A percentile compares a stretch with the other conserved stretches of the same genome.
Evolutionary conservation across 2,888 invertebrate species (phyloP).

Genomic region (Drosophila kambysellisi): DNA sequence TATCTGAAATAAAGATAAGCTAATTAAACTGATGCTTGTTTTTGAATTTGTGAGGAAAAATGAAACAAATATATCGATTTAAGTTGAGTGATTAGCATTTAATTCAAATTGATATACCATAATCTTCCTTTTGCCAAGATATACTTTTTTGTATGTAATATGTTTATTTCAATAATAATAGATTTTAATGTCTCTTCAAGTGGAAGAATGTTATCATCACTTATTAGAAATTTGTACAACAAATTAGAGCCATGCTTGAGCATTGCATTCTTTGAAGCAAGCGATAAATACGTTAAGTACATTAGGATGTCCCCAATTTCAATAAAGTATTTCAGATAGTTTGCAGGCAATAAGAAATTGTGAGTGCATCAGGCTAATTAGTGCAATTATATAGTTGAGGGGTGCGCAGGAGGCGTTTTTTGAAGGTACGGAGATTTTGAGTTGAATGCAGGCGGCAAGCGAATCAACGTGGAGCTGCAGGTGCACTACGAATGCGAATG

Average conservation of each 20-base stretch:
- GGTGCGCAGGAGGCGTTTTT: slow-evolving; percentile 4
- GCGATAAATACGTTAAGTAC: slow-evolving; percentile 31
- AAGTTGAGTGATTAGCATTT: background rate
- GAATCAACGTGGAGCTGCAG: slow-evolving; percentile 13
- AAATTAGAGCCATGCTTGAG: slow-evolving; percentile 38
- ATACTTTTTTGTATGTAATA: background rate
- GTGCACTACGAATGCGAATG: slow-evolving; percentile 3
- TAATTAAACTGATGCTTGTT: background rate
- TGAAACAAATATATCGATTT: background rate
- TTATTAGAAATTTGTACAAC: slow-evolving; percentile 1
- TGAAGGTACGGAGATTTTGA: background rate
- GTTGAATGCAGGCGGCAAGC: slow-evolving; percentile 14
- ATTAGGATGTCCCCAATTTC: slow-evolving; percentile 32
- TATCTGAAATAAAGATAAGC: background rate
- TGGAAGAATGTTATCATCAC: background rate
- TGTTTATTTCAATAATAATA: background rate
- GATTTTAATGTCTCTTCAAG: background rate
- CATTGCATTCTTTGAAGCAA: slow-evolving; percentile 23
- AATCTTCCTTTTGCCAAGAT: background rate
- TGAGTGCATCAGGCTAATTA: slow-evolving; percentile 41
- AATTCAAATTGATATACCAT: background rate
- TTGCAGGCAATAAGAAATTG: slow-evolving; percentile 29
- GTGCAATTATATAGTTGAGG: slow-evolving; percentile 40
- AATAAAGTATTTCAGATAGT: slow-evolving; percentile 22
- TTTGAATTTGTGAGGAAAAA: background rate